A percentile compares a stretch with the other conserved stretches of the same genome.
Conservation (phyloP, 1,140 invertebrate genomes). For the Chrysomallon squamiferum region DNA sequence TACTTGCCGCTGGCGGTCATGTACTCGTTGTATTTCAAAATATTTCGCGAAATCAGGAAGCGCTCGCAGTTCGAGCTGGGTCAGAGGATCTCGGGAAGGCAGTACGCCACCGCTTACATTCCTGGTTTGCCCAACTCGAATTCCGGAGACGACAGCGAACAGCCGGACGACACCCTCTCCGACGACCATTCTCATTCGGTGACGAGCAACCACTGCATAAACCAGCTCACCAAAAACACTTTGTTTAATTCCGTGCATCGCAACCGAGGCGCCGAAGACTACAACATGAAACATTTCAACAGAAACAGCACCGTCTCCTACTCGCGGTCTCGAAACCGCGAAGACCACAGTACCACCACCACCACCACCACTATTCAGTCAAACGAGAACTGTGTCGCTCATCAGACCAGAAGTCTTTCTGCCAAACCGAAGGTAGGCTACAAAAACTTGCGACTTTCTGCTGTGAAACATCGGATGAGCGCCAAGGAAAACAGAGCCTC, state of each 20-base stretch:
- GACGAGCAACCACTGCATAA: not conserved
- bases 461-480: constrained; percentile 12
- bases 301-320: no score
- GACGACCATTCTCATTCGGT: constrained; percentile 16
- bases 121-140: constrained; percentile 7
- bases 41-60: constrained; percentile 67
- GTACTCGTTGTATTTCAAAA: constrained; percentile 67
- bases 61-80: constrained; percentile 64
- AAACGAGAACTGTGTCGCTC: not conserved
- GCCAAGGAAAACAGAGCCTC: not conserved
- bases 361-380: no score
- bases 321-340: no score
- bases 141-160: constrained; percentile 31
- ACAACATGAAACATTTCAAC: no score
- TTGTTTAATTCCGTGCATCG: not conserved
- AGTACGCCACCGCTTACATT: constrained; percentile 17
- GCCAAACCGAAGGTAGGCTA: not conserved
- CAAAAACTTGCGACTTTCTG: constrained; percentile 15
- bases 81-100: constrained; percentile 33
- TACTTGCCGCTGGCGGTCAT: constrained; percentile 68
- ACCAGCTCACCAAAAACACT: not conserved
- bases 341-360: no score
- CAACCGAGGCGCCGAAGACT: no score
- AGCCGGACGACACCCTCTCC: constrained; percentile 11
- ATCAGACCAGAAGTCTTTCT: not conserved